These are phyloP conservation scores for Raja brachyura DNA, from an alignment of 2,113 vertebrate species.

Conservation along the genomic window DNA sequence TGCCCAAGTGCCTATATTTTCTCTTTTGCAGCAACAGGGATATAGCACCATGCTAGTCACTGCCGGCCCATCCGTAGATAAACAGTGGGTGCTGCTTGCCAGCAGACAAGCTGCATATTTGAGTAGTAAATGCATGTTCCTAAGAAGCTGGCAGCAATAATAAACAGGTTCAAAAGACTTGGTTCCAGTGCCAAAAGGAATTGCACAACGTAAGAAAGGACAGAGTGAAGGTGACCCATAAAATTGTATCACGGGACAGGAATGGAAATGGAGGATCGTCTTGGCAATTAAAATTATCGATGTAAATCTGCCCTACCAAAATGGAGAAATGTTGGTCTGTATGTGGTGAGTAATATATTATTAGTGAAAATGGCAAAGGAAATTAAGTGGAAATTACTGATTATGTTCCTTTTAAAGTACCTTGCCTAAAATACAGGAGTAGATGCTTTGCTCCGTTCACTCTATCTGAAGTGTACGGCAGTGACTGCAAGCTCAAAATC, in stretches of 20 bases:
- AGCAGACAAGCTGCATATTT: background rate
- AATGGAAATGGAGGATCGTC: background rate
- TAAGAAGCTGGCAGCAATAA: background rate
- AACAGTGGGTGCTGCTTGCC: background rate
- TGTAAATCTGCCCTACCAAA: background rate
- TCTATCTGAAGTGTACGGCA: background rate
- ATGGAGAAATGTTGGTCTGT: background rate
- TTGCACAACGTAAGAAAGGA: background rate
- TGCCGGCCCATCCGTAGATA: no score
- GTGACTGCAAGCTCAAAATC: background rate
- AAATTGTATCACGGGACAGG: background rate
- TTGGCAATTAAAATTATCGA: background rate
- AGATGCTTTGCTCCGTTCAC: background rate
- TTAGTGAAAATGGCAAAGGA: background rate
- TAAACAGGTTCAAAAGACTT: background rate
- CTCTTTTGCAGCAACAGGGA: background rate
- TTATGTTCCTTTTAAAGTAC: background rate
- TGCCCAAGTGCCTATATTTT: background rate
- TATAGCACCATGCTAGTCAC: background rate
- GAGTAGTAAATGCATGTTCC: background rate
- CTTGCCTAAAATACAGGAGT: background rate
- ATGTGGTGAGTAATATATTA: background rate
- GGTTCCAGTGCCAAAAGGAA: background rate
- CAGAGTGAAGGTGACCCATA: background rate
- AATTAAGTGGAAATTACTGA: background rate